Evolutionary conservation across 2,113 vertebrate genomes (phyloP), one percentile per base, ranked within the genome.

Genomic region (Phoxinus phoxinus): DNA sequence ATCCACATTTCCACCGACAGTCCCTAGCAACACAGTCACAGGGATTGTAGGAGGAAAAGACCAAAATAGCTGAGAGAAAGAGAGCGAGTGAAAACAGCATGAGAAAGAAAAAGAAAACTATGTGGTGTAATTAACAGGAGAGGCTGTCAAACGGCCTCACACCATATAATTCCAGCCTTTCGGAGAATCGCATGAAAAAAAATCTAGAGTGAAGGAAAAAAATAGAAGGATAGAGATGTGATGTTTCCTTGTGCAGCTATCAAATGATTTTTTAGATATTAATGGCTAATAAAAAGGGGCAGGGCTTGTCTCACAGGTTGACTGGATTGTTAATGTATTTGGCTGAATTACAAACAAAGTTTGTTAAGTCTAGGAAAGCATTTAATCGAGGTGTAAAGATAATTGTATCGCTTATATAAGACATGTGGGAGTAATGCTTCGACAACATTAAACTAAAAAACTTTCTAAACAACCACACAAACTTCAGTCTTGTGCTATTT

Each of bases 51-150:
- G 84, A 84, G 83, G 84, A 78, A 88, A 53, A 88, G 93, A 94
- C 92, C 86, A 92, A 94, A 94, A 92, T 92, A 94, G 92, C 90
- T 35, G 32, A 87, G 72, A 81, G 74, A 35, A 30, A 56, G 9
- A 77, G 80, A 85, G 61, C 83, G 81, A 83, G 48, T 51, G 73
- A 84, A 73, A 77, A 74, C 30, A 44, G 79, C 41, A 41, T 51
- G 81, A 61, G 23, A 73, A 56, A 87, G 67, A 82, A 81, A 86
- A 51, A 84, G 77, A 84, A 73, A 84, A 77, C 89, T 84, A 85
- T 23, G 83, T 75, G 71, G 78, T 87, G 67, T 86, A 90, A 90
- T 90, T 90, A 89, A 87, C 85, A 80, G 85, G 65, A 88, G 61
- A 85, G 85, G 37, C 85, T 84, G 87, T 87, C 89, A 87, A 87